Conservation (phyloP, 2,113 vertebrate genomes). For the Mormoops blainvillei region DNA sequence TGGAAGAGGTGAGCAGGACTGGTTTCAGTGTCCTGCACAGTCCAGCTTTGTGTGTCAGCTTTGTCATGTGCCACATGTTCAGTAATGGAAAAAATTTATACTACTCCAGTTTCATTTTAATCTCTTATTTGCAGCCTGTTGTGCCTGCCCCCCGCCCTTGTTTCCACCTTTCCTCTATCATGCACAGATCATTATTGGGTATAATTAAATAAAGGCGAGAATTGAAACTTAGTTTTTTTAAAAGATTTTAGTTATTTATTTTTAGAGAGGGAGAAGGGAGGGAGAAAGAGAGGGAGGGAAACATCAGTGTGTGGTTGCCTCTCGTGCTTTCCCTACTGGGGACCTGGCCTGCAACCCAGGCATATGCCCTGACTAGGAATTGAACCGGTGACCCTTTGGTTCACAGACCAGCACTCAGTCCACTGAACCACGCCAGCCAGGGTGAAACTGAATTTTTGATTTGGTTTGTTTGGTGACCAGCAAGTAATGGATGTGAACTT, state of each 20-base stretch:
- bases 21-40: background rate
- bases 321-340: too few species aligned
- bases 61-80: rapidly evolving
- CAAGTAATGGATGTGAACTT: background rate
- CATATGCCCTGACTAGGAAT: too few species aligned
- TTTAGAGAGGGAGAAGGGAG: too few species aligned
- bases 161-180: background rate
- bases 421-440: too few species aligned
- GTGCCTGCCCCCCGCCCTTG: background rate
- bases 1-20: background rate
- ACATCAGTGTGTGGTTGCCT: too few species aligned
- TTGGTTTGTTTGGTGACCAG: background rate
- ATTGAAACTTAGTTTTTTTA: background rate
- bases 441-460: background rate
- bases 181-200: background rate
- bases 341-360: too few species aligned
- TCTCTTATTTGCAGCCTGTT: background rate
- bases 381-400: too few species aligned
- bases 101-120: background rate
- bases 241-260: too few species aligned
- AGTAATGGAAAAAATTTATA: background rate
- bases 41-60: background rate
- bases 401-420: too few species aligned
- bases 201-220: background rate
- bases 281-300: too few species aligned